Conservation (phyloP, 2,113 vertebrate species). For the Rhinichthys klamathensis region DNA sequence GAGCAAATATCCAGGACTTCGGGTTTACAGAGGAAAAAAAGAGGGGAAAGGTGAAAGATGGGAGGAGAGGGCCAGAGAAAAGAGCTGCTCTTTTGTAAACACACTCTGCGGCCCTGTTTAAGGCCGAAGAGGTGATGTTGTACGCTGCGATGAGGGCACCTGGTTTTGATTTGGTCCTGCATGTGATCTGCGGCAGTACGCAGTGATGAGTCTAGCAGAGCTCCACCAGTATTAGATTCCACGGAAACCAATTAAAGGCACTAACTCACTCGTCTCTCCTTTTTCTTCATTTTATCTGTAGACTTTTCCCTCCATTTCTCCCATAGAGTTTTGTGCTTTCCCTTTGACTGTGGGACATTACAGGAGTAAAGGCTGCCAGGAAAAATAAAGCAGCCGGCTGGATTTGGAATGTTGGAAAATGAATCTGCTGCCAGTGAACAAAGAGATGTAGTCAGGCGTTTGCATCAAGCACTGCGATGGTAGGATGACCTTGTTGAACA, state of each 20-base stretch:
- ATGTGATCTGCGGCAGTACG: constrained; percentile 66
- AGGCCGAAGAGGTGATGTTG: constrained; percentile 65
- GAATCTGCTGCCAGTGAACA: constrained; percentile 64
- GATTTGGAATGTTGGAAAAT: constrained; percentile 67
- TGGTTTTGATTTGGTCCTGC: constrained; percentile 78
- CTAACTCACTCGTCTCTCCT: constrained; percentile 41
- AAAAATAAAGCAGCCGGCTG: constrained; percentile 67
- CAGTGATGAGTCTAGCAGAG: constrained; percentile 65
- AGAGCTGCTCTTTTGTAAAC: constrained; percentile 71
- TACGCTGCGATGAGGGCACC: constrained; percentile 68
- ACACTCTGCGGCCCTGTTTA: constrained; percentile 62
- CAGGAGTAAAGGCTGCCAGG: constrained; percentile 62
- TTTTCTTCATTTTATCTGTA: constrained; percentile 27
- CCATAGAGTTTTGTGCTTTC: constrained; percentile 67
- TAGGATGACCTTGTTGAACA: constrained; percentile 6
- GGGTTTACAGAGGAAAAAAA: constrained; percentile 51
- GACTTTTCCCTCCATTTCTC: constrained; percentile 43
- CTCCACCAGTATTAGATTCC: constrained; percentile 69
- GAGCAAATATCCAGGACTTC: constrained; percentile 66
- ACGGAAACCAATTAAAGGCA: constrained; percentile 73
- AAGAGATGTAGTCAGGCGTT: constrained; percentile 55
- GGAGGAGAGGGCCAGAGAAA: constrained; percentile 23
- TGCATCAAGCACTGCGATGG: background rate
- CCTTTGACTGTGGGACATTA: constrained; percentile 65
- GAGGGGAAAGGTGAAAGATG: constrained; percentile 1